These are phyloP conservation scores for Leptobrachium leishanense DNA, from an alignment of 2,113 vertebrate genomes.

Conservation along the genomic window DNA sequence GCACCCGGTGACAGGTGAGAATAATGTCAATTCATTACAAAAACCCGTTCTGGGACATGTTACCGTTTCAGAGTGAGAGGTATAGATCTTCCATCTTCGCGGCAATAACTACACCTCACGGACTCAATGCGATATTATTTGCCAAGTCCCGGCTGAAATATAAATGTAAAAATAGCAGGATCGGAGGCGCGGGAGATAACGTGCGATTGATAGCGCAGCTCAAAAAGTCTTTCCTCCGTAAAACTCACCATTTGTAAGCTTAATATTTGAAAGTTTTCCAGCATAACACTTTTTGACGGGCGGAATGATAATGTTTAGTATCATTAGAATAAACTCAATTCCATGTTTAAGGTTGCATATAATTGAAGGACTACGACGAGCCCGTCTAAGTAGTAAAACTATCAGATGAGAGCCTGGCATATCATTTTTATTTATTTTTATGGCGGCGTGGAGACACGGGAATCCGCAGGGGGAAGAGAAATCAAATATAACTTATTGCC, in stretches of 20 bases:
- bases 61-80: conserved; percentile 5
- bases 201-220: conserved; percentile 25
- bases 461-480: conserved; percentile 30
- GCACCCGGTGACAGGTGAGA: conserved; percentile 21
- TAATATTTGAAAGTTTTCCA: conserved; percentile 19
- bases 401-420: conserved; percentile 19
- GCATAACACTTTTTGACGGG: conserved; percentile 13
- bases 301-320: conserved; percentile 21
- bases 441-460: conserved; percentile 12
- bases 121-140: conserved; percentile 39
- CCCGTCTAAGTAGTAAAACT: conserved; percentile 25
- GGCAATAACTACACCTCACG: conserved; percentile 29
- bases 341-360: conserved; percentile 31
- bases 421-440: conserved; percentile 42
- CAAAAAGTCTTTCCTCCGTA: not conserved
- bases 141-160: conserved; percentile 22
- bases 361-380: conserved; percentile 12
- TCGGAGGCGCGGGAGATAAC: not conserved
- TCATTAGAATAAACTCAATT: conserved; percentile 34
- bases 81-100: conserved; percentile 28
- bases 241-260: conserved; percentile 8
- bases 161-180: conserved; percentile 30
- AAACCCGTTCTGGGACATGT: conserved; percentile 41
- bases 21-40: conserved; percentile 45
- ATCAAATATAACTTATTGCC: conserved; percentile 39